Evolutionary conservation across 2,888 invertebrate species (phyloP), one percentile per base, ranked within the genome.

Genomic region (Apodemia mormo): DNA sequence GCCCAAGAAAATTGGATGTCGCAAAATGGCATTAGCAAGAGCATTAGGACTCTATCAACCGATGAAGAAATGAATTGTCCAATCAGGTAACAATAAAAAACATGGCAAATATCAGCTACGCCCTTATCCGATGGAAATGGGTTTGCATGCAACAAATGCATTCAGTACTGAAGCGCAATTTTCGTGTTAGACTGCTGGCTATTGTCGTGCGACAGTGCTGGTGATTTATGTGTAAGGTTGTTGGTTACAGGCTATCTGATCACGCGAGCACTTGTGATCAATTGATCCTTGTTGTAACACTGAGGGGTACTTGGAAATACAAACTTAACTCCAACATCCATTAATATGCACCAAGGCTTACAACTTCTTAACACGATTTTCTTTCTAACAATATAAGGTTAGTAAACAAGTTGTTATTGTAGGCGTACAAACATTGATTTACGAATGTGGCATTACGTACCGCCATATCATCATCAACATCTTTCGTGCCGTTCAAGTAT

Each of bases 121-220:
- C 73, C 80, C 77, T 80, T 83, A 82, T 54, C 81, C 77, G 74
- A 76, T 76, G 74, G 78, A 79, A 81, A 76, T 77, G 72, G 75
- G 75, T 74, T 88, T 81, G 91, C 90, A 91, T 90, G 90, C 87
- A 78, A 85, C 79, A 85, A 88, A 86, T 89, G 90, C 89, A 90
- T 91, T 90, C 84, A 78, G 83, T 83, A 86, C 85, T 78, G 61
- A 84, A 84, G 88, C 85, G 88, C 91, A 89, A 89, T 90, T 89
- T 86, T 86, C 90, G 83, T 91, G 89, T 90, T 85, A 84, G 84
- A 81, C 85, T 80, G 85, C 83, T 83, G 78, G 81, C 84, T 81
- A 82, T 81, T 82, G 89, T 86, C 83, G 86, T 81, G 85, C 81
- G 88, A 89, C 87, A 86, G 85, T 81, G 78, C 76, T 78, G 76